Base-by-base conservation (phyloP, 2,113 vertebrate genomes). In the Syngnathus typhle region DNA sequence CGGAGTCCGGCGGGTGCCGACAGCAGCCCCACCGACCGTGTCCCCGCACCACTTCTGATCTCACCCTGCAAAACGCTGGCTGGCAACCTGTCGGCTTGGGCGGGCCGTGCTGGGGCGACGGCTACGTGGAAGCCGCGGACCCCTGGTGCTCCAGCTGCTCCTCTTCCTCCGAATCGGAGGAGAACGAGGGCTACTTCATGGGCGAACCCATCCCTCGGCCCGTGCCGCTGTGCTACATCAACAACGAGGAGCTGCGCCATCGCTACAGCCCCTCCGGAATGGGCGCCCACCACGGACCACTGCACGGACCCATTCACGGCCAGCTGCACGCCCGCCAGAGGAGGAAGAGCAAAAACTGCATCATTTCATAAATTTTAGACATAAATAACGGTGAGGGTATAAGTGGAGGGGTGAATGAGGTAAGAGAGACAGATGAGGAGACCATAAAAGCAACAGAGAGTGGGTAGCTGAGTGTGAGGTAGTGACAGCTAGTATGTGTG, bases 301-400 rank as follows among this genome's bases (percentile, higher is more conserved):
- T 87, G 74, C 86, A 88, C 1, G 87, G 85, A 67, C 85, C 84
- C 6, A 77, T 83, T 82, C 88, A 95, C 59, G 94, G 93, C 83
- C 95, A 96, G 89, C 79, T 98, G 85, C 95, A 96, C 82, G 92
- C 90, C 87, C 91, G 95, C 79, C 96, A 97, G 80, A 92, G 95
- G 78, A 94, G 96, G 75, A 98, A 98, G 93, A 96, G 95, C 93
- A 99, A 99, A 92, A 99, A 99, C 91, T 99, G 97, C 77, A 94
- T 93, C 69, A 95, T 99, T 87, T 98, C 96, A 7, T 98, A 95
- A 92, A 83, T 81, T 55, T 32, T 73, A 74, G 68, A 79, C 69
- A 58, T 68, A 71, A 36, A 73, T 67, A 64, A 60, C 59, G 73
- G 81, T 60, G 63, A 78, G 71, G 70, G 83, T 18, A 84, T 76